Conservation (phyloP, 2,113 vertebrate genomes). For the Oryzias curvinotus region DNA sequence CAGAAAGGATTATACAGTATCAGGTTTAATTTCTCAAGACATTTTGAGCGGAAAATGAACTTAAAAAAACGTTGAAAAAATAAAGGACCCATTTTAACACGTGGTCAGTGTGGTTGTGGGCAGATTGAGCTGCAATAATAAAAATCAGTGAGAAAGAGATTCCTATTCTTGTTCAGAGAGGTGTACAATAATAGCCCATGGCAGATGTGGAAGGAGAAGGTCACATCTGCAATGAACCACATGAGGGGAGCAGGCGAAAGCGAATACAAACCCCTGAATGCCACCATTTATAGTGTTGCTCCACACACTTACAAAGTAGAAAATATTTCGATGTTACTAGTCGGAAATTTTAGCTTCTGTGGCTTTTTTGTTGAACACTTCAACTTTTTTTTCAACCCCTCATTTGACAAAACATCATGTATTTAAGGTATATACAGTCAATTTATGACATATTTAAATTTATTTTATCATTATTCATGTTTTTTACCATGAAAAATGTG, state of each 20-base stretch:
- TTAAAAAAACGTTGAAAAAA: background rate
- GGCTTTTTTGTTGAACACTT: too few relatives aligned
- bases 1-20: too few relatives aligned
- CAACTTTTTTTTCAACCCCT: too few relatives aligned
- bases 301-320: background rate
- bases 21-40: too few relatives aligned
- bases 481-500: too few relatives aligned
- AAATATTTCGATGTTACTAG: too few relatives aligned
- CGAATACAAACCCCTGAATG: conserved; percentile 11
- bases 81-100: background rate
- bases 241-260: conserved; percentile 34
- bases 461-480: too few relatives aligned
- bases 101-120: background rate
- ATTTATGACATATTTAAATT: too few relatives aligned
- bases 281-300: conserved; percentile 34
- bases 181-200: conserved; percentile 35
- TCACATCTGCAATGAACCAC: conserved; percentile 21
- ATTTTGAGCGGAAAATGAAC: too few relatives aligned
- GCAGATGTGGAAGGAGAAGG: conserved; percentile 34
- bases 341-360: too few relatives aligned
- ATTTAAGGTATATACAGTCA: too few relatives aligned
- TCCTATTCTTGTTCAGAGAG: conserved; percentile 16
- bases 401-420: too few relatives aligned
- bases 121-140: background rate
- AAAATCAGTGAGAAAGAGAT: conserved; percentile 20